Evolutionary conservation across 2,113 vertebrate genomes (phyloP), one percentile per base, ranked within the genome.

Genomic region (Chloropsis cyanopogon): DNA sequence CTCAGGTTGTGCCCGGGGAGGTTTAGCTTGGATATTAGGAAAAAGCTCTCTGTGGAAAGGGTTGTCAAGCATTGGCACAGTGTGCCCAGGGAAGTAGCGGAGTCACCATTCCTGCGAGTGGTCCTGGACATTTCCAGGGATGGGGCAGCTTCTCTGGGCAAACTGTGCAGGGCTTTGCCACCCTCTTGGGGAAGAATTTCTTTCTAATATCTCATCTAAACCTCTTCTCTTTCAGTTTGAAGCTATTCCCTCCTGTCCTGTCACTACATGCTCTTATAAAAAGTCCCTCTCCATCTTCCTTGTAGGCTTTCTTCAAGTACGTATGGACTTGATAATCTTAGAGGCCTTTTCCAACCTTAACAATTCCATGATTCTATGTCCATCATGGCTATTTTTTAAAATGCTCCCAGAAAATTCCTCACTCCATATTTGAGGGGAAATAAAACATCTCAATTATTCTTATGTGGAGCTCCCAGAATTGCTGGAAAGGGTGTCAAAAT

Each of bases 81-180:
- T 7, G 21, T 42, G 29, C 46, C 10, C 20, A 41, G 71, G 42
- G 49, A 26, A 37, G 19, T 1, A 37, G 26, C 9, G 50, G n/a
- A 53, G 35, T n/a, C 50, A 39, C 14, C 21, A 5, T 35, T 42
- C 8, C n/a, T 46, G 33, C 10, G 19, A 65, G 20, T 1, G 5
- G 2, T 37, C 59, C 24, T 39, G 59, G 41, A 4, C 13, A 7
- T 2, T 31, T 14, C 56, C 75, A 64, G 56, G n/a, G 41, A 41
- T 14, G 75, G 41, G 2, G 41, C 47, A 46, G 21, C 49, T 79
- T 10, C 49, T 54, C 41, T 61, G 64, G 33, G 8, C 23, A 53
- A 0, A 12, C 19, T 42, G 25, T 56, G 35, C 42, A 22, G 31
- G 3, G 42, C 6, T 22, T 66, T 1, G 0, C 6, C 37, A 20